Conservation (phyloP, 1,140 invertebrate species). For the Listronotus bonariensis region DNA sequence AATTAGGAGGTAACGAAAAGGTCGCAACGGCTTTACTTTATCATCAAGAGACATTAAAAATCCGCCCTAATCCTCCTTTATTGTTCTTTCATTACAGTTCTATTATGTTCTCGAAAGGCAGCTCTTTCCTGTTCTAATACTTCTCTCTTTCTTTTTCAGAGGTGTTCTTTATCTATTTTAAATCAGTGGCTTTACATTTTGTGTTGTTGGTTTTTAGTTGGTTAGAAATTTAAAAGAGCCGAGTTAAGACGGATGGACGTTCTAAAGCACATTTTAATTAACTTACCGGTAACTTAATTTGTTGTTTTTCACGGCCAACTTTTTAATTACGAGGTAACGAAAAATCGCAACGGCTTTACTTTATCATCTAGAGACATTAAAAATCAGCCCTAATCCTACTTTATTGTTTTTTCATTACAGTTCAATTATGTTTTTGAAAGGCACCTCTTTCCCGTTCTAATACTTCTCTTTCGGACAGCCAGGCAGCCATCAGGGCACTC, state of each 20-base stretch:
- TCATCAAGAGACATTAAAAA: constrained; percentile 32
- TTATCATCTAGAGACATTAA: constrained; percentile 31
- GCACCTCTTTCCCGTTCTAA: too few species aligned
- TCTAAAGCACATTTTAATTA: too few species aligned
- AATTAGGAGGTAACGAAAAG: constrained; percentile 12
- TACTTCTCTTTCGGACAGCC: too few species aligned
- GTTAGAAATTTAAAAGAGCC: too few species aligned
- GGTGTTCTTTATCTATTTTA: too few species aligned
- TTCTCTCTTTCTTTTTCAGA: too few species aligned
- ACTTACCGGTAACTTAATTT: too few species aligned
- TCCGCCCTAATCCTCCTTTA: constrained; percentile 32
- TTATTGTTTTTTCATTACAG: constrained; percentile 41
- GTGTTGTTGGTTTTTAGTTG: too few species aligned
- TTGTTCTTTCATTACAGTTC: constrained; percentile 41
- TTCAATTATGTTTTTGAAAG: constrained; percentile 31
- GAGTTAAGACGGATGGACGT: too few species aligned
- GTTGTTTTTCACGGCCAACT: constrained; percentile 2
- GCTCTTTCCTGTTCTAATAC: too few species aligned
- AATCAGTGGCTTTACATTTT: too few species aligned
- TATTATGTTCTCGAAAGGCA: constrained; percentile 24
- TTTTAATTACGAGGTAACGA: constrained; percentile 12
- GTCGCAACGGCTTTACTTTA: constrained; percentile 22
- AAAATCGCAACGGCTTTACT: constrained; percentile 19
- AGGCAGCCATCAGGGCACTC: too few species aligned
- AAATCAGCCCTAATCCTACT: constrained; percentile 29